Evolutionary conservation across 2,797 vertebrate species (phyloP), one percentile per base, ranked within the genome.

Genomic region (Hybognathus amarus): DNA sequence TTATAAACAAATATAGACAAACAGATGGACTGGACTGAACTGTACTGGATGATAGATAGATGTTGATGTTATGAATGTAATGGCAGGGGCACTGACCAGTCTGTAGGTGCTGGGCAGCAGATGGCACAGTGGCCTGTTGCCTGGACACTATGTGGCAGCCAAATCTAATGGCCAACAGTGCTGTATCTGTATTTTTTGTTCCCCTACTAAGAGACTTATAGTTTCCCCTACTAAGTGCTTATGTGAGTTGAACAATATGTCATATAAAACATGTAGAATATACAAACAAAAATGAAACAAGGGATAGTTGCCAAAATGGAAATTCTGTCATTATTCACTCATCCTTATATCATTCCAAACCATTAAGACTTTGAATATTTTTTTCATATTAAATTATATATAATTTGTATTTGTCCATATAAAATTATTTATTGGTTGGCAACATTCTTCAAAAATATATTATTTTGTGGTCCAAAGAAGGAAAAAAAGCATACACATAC

Each of bases 81-180:
- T 85, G 63, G 73, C 36, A 18, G 36, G 52, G 36, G 33, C 74
- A 59, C 5, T 36, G 69, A 18, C 59, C 11, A 13, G 15, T 50
- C 47, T 69, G n/a, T 40, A 80, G 77, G 77, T 83, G 77, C 77
- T 54, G 81, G 79, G 66, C 63, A 85, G 69, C 87, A 88, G 87
- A 88, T 88, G 87, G 85, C 76, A 56, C 40, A 71, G 68, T 33
- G 66, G 50, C 50, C 61, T 82, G 68, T 75, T 77, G 77, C 67
- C 80, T 38, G 36, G 56, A 20, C 83, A 76, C 67, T 79, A 69
- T 27, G 67, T 47, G 61, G 69, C 50, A 64, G 47, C 68, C 47
- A 63, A 74, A 78, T 38, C 33, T 12, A 30, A 71, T 82, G 83
- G 76, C 85, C 83, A 88, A 83, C 77, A 52, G 22, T 66, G 9